phyloP scores from a whole-genome alignment of 2,797 vertebrate genomes.

The Chrysocyon brachyurus region DNA sequence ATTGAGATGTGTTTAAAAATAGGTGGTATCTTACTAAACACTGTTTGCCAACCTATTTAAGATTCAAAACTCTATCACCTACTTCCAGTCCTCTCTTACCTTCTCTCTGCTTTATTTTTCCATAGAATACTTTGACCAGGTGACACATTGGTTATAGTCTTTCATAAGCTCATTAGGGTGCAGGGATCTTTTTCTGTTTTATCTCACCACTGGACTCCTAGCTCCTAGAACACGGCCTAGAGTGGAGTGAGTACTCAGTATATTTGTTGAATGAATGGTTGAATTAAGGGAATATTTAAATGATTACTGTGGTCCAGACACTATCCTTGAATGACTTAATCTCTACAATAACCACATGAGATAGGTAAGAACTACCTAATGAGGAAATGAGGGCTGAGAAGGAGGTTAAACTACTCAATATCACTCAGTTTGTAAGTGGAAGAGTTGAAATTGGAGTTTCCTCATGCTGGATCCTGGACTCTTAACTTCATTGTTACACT shows the following conservation, averaged over 20 bases:
- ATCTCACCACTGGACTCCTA: background rate
- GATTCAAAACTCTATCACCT: background rate
- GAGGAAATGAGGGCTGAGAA: background rate
- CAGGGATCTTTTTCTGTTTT: background rate
- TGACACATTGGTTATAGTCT: background rate
- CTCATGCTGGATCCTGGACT: background rate
- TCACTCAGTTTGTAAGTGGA: background rate
- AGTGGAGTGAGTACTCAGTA: background rate
- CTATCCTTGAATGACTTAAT: background rate
- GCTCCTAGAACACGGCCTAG: background rate
- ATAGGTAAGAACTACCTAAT: background rate
- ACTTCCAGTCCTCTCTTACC: background rate
- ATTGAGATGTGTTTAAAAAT: conserved; percentile 28
- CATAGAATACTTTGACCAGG: background rate
- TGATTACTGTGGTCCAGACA: background rate
- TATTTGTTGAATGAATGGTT: conserved; percentile 16
- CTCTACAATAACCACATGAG: background rate
- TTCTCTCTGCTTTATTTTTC: background rate
- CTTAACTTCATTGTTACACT: background rate
- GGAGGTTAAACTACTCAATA: background rate
- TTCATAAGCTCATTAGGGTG: background rate
- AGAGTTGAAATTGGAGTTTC: conserved; percentile 21
- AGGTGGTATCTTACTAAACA: background rate
- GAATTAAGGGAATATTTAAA: background rate
- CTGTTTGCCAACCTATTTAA: background rate